Percentiles rank a stretch among this genome's conserved stretches.
Evolutionary conservation across 2,113 vertebrate genomes (phyloP).

Genomic region (Emydocephalus ijimae): DNA sequence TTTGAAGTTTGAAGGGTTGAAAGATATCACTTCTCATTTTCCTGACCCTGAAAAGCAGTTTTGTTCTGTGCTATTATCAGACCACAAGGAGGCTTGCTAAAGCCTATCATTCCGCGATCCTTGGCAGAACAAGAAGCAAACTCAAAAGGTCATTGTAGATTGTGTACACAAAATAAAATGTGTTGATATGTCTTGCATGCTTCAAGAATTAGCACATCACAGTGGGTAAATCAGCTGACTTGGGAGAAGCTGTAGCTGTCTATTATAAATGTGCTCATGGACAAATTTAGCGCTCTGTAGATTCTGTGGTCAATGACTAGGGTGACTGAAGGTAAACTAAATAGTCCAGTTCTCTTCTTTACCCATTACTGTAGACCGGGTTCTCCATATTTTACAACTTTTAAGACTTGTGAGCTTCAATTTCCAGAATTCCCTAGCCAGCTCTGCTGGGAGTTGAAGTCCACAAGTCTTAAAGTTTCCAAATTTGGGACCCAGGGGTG

Average conservation of each 20-base stretch:
- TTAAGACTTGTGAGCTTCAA: background rate
- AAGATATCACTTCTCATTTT: slow-evolving; percentile 44
- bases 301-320: background rate
- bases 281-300: slow-evolving; percentile 26
- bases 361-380: background rate
- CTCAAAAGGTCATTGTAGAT: slow-evolving; percentile 49
- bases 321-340: background rate
- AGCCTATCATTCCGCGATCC: slow-evolving; percentile 43
- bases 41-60: slow-evolving; percentile 56
- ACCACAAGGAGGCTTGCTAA: slow-evolving; percentile 39
- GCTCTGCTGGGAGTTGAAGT: background rate
- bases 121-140: slow-evolving; percentile 37
- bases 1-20: slow-evolving; percentile 59
- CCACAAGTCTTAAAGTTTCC: background rate
- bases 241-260: slow-evolving; percentile 30
- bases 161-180: slow-evolving; percentile 35
- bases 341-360: background rate
- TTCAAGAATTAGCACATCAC: slow-evolving; percentile 50
- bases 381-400: background rate
- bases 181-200: slow-evolving; percentile 48
- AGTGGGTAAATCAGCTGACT: slow-evolving; percentile 38
- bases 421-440: background rate
- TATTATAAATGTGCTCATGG: slow-evolving; percentile 33
- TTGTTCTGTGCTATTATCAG: slow-evolving; percentile 50
- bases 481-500: background rate